A percentile compares a stretch with the other conserved stretches of the same genome.
Evolutionary conservation across 2,888 invertebrate genomes (phyloP).

Genomic region (Parthenolecanium corni): DNA sequence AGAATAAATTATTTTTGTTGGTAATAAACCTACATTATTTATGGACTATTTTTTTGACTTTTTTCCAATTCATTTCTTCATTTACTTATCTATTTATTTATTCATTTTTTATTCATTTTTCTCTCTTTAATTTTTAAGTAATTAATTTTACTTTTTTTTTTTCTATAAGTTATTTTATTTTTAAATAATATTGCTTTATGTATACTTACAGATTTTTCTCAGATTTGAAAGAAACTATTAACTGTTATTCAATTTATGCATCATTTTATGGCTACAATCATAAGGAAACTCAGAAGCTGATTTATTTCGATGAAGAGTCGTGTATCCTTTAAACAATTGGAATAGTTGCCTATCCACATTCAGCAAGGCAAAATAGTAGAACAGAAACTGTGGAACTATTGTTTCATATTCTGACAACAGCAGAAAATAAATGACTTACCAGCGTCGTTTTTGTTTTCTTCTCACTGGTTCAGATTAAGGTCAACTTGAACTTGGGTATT

Average conservation of each 20-base stretch:
- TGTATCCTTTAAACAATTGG: constrained; percentile 92
- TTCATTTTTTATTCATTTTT: neutral
- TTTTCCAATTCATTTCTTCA: no score
- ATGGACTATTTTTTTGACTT: no score
- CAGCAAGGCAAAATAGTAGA: no score
- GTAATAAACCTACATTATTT: no score
- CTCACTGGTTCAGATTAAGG: no score
- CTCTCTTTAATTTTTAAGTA: constrained; percentile 29
- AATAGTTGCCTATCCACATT: no score
- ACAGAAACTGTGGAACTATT: no score
- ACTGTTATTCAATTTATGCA: constrained; percentile 81
- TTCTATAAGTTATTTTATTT: no score
- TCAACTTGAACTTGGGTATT: no score
- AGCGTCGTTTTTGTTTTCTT: neutral
- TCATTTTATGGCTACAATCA: constrained; percentile 81
- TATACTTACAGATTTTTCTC: constrained; percentile 52
- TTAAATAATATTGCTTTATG: no score
- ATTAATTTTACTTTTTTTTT: no score
- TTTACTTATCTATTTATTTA: no score
- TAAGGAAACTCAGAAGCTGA: constrained; percentile 50
- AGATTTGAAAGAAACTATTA: constrained; percentile 62
- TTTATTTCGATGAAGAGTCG: constrained; percentile 86
- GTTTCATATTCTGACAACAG: neutral
- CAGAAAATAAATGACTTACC: neutral
- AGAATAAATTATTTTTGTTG: neutral